Evolutionary conservation across 2,888 invertebrate species (phyloP).

Genomic region (Agonum fuliginosum): DNA sequence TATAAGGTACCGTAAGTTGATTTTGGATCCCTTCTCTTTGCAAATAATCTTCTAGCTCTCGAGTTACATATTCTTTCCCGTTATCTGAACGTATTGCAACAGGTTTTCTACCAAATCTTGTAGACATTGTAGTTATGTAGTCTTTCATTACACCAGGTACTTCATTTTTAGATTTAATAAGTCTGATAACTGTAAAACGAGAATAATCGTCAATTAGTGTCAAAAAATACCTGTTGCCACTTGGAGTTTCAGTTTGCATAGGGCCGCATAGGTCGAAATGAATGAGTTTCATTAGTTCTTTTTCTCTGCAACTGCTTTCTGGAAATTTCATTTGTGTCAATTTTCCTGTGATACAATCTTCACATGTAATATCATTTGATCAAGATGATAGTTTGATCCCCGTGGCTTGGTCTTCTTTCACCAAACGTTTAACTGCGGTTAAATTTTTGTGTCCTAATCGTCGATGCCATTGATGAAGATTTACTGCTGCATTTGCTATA

Average conservation of each 20-base stretch:
- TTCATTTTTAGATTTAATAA: neutral
- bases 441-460: neutral
- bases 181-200: neutral
- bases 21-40: conserved; percentile 16
- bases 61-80: no score
- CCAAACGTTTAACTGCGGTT: neutral
- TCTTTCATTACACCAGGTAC: no score
- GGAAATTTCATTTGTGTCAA: conserved; percentile 63
- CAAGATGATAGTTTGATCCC: neutral
- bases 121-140: no score
- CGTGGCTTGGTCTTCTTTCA: conserved; percentile 10
- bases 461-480: no score
- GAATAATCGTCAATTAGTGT: conserved; percentile 67
- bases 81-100: conserved; percentile 4
- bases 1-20: conserved; percentile 10
- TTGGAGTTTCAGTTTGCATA: conserved; percentile 64
- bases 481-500: no score
- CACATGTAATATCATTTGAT: conserved; percentile 52
- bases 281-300: conserved; percentile 62
- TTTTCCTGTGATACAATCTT: conserved; percentile 64
- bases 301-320: conserved; percentile 56
- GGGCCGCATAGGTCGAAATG: conserved; percentile 66
- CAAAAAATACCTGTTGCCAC: conserved; percentile 64
- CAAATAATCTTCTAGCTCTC: no score
- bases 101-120: no score